phyloP scores from a whole-genome alignment of 2,888 invertebrate species.

The Conistra vaccinii region DNA sequence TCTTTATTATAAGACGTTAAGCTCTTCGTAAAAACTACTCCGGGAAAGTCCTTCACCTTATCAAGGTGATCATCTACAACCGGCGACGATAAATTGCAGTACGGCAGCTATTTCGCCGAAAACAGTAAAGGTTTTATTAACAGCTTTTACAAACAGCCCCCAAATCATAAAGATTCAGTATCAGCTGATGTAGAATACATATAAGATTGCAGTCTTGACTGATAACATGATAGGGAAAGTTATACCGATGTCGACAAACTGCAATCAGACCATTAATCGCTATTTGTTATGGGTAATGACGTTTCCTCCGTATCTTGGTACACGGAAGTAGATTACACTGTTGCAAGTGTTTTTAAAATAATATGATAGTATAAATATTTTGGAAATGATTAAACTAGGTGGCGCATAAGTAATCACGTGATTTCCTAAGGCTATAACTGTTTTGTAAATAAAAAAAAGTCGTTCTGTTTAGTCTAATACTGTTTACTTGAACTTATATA shows the following conservation, averaged over 20 bases:
- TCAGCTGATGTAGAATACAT: not conserved
- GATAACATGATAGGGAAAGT: not conserved
- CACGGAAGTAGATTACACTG: not conserved
- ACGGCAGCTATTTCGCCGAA: not conserved
- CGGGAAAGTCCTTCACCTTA: not conserved
- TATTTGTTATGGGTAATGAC: constrained; percentile 19
- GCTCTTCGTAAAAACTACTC: not conserved
- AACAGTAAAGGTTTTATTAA: not conserved
- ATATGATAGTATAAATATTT: not conserved
- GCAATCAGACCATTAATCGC: constrained; percentile 8
- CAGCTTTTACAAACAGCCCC: not conserved
- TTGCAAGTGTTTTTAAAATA: not conserved
- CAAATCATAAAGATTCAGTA: not conserved
- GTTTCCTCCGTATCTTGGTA: not conserved
- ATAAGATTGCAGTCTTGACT: not conserved
- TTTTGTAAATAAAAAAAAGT: too few species aligned
- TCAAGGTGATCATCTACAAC: not conserved
- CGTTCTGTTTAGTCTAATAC: too few species aligned
- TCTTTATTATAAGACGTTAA: not conserved
- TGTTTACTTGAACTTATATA: too few species aligned
- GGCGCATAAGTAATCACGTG: too few species aligned
- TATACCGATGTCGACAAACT: not conserved
- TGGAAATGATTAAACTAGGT: not conserved
- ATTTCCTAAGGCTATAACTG: too few species aligned
- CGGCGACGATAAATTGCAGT: not conserved